Evolutionary conservation across 2,888 invertebrate genomes (phyloP).

Genomic region (Drymonia ruficornis): DNA sequence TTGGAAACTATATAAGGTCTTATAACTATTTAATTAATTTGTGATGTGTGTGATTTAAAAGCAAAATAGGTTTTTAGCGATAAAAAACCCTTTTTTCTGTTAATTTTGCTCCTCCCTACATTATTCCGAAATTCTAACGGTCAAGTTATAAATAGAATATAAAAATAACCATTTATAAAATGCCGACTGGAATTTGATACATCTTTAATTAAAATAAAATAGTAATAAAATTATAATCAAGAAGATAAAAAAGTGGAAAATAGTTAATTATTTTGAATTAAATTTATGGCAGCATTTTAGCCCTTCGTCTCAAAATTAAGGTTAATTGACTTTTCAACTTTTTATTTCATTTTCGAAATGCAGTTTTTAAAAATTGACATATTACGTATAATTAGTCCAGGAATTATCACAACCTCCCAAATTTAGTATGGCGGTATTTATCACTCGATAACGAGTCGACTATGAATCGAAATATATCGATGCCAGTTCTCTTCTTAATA

Average conservation of each 20-base stretch:
- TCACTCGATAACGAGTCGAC: slow-evolving; percentile 18
- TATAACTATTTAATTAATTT: too few relatives aligned
- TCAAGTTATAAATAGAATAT: too few relatives aligned
- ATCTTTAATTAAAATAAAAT: not conserved
- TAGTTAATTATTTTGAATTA: not conserved
- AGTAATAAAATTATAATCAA: not conserved
- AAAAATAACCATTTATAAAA: too few relatives aligned
- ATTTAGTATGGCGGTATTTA: slow-evolving; percentile 18
- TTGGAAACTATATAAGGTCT: not conserved
- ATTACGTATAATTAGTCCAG: slow-evolving; percentile 37
- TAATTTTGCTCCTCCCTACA: too few relatives aligned
- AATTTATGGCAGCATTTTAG: slow-evolving; percentile 53
- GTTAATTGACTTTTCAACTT: slow-evolving; percentile 64
- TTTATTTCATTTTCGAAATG: slow-evolving; percentile 50
- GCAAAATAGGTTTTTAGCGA: too few relatives aligned
- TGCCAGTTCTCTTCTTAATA: slow-evolving; percentile 5
- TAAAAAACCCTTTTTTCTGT: too few relatives aligned
- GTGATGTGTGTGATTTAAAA: too few relatives aligned
- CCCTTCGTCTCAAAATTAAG: slow-evolving; percentile 53
- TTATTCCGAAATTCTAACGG: too few relatives aligned
- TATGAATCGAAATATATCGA: slow-evolving; percentile 6
- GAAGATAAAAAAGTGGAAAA: too few relatives aligned
- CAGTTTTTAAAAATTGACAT: slow-evolving; percentile 49
- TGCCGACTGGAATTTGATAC: too few relatives aligned
- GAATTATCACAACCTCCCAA: slow-evolving; percentile 36